Evolutionary conservation across 2,113 vertebrate genomes (phyloP).

Genomic region (Sula dactylatra): DNA sequence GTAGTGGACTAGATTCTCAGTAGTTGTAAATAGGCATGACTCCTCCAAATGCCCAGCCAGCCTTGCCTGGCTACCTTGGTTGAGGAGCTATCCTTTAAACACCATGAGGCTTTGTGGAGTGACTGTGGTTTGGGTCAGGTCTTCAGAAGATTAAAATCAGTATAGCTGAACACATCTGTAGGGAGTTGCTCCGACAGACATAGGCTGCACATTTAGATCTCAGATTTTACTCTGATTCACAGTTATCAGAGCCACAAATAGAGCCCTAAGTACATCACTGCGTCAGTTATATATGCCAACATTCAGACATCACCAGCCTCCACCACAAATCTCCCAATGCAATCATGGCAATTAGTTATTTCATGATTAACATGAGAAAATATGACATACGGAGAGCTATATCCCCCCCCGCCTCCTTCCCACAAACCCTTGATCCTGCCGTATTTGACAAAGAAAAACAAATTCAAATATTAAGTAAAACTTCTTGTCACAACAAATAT

Average conservation of each 20-base stretch:
- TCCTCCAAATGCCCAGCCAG: not conserved
- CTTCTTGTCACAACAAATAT: conserved; percentile 47
- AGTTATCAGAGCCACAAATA: not conserved
- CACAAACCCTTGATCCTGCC: not conserved
- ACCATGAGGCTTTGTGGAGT: not conserved
- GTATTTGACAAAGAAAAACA: not conserved
- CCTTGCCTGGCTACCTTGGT: not conserved
- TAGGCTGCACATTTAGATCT: not conserved
- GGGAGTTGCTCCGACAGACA: not conserved
- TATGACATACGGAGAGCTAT: not conserved
- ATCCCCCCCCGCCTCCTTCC: not conserved
- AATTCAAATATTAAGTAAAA: conserved; percentile 38
- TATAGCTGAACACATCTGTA: not conserved
- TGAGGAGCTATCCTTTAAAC: not conserved
- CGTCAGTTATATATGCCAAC: not conserved
- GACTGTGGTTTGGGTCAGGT: not conserved
- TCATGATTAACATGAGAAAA: not conserved
- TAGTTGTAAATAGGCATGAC: not conserved
- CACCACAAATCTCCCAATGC: not conserved
- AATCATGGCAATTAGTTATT: not conserved
- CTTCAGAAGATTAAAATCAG: not conserved
- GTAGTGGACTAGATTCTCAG: not conserved
- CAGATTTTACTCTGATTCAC: not conserved
- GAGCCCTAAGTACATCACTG: not conserved
- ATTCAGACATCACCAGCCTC: not conserved